Percentiles rank a stretch among this genome's conserved stretches.
phyloP scores from a whole-genome alignment of 2,113 vertebrate genomes.

The Seriola quinqueradiata region DNA sequence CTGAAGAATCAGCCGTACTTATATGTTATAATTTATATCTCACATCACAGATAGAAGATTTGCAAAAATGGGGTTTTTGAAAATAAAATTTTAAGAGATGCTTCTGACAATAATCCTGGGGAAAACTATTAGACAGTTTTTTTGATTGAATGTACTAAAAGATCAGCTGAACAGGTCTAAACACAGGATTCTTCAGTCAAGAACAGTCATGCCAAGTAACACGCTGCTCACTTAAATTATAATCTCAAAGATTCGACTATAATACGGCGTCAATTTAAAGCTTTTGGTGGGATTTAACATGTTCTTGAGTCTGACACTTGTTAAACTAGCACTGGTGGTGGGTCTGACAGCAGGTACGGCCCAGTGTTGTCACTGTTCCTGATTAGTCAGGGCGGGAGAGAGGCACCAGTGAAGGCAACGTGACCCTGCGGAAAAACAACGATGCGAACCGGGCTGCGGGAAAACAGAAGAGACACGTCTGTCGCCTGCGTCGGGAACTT shows the following conservation, averaged over 20 bases:
- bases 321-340: not conserved
- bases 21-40: not conserved
- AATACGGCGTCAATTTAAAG: not conserved
- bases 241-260: not conserved
- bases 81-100: not conserved
- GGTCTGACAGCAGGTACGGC: conserved; percentile 23
- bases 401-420: not conserved
- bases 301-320: not conserved
- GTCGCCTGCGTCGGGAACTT: conserved; percentile 65
- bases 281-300: not conserved
- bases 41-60: not conserved
- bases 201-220: not conserved
- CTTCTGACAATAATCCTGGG: not conserved
- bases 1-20: too few relatives aligned
- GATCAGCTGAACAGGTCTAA: conserved; percentile 40
- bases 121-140: conserved; percentile 8
- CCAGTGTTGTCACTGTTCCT: not conserved
- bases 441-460: not conserved
- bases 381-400: not conserved
- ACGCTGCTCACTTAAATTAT: conserved; percentile 21
- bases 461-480: not conserved
- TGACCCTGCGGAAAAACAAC: not conserved
- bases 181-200: conserved; percentile 12
- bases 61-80: not conserved
- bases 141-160: conserved; percentile 42